Evolutionary conservation across 2,888 invertebrate genomes (phyloP).

Genomic region (Hoplodrina blanda): DNA sequence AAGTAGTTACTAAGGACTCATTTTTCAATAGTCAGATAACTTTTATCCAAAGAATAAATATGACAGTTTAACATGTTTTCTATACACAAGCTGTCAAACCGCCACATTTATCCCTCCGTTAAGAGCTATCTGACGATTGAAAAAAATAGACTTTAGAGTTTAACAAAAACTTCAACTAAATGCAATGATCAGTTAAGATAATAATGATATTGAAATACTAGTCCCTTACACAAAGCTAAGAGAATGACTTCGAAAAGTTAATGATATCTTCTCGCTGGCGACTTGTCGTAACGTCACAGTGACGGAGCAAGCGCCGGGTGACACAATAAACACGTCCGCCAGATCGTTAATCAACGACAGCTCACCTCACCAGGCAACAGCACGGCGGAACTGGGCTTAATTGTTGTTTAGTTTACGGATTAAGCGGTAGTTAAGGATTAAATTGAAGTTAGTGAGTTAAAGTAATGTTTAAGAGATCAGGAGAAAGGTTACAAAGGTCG

Average conservation of each 20-base stretch:
- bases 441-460: conserved; percentile 28
- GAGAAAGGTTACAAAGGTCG: background rate
- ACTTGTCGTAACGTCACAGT: conserved; percentile 64
- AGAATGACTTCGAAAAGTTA: conserved; percentile 52
- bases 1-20: too few species aligned
- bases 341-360: conserved; percentile 86
- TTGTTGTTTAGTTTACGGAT: conserved; percentile 37
- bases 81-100: too few species aligned
- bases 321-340: conserved; percentile 87
- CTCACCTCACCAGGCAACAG: conserved; percentile 76
- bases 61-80: too few species aligned
- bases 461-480: background rate
- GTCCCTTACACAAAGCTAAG: background rate
- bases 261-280: conserved; percentile 46
- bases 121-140: too few species aligned
- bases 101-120: too few species aligned
- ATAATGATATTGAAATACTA: background rate
- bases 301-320: conserved; percentile 74
- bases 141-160: too few species aligned
- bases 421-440: conserved; percentile 30
- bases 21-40: too few species aligned
- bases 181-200: too few species aligned
- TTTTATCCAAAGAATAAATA: too few species aligned
- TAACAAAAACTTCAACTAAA: too few species aligned
- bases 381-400: conserved; percentile 46